Evolutionary conservation across 2,797 vertebrate species (phyloP).

Genomic region (Petrocephalus sullivani): DNA sequence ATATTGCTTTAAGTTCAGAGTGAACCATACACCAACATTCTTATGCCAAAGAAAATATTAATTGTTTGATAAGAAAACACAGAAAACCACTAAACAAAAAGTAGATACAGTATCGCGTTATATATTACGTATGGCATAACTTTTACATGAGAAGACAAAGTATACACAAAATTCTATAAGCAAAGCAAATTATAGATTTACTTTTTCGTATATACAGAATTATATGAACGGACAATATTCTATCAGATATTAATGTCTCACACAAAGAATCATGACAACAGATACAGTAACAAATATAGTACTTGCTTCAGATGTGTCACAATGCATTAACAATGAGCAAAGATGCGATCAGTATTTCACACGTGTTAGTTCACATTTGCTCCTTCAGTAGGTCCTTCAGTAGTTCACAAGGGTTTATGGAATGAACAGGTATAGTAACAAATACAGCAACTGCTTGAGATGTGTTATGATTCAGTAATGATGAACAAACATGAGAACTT

Average conservation of each 20-base stretch:
- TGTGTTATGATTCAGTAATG: not conserved
- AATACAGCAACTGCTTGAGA: not conserved
- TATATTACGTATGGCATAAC: not conserved
- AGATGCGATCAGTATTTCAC: not conserved
- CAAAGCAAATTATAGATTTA: not conserved
- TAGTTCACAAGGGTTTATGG: not conserved
- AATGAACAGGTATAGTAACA: not conserved
- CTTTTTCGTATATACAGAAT: not conserved
- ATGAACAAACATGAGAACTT: not conserved
- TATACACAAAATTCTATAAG: not conserved
- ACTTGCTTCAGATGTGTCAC: not conserved
- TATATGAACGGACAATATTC: not conserved
- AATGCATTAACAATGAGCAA: not conserved
- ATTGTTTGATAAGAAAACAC: not conserved
- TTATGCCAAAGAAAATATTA: not conserved
- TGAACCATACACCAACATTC: not conserved
- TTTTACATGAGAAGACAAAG: not conserved
- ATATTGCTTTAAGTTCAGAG: not conserved
- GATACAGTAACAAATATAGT: not conserved
- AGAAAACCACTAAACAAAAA: not conserved
- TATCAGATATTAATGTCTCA: not conserved
- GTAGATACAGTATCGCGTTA: not conserved
- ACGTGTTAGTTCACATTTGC: not conserved
- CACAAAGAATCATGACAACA: not conserved
- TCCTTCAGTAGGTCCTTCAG: not conserved